Evolutionary conservation across 2,797 vertebrate species (phyloP).

Genomic region (Pseudomugil gertrudae): DNA sequence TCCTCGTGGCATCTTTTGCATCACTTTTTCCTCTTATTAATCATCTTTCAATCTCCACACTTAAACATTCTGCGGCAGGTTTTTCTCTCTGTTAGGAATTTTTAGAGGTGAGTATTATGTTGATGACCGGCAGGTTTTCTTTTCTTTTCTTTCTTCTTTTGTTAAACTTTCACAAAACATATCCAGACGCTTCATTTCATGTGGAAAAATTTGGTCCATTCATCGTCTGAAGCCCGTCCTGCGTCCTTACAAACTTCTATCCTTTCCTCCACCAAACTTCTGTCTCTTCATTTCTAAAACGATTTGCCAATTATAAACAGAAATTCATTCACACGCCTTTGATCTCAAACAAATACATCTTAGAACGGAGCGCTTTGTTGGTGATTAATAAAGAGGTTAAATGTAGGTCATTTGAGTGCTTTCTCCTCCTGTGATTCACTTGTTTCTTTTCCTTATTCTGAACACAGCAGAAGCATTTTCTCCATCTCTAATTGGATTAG

Average conservation of each 20-base stretch:
- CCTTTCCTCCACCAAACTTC: conserved; percentile 5
- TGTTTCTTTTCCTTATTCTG: conserved; percentile 26
- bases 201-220: not conserved
- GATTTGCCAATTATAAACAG: conserved; percentile 3
- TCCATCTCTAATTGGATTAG: conserved; percentile 48
- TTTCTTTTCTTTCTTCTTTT: not conserved
- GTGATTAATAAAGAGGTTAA: conserved; percentile 28
- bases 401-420: conserved; percentile 5
- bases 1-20: not conserved
- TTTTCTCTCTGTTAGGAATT: not conserved
- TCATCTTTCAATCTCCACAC: not conserved
- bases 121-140: not conserved
- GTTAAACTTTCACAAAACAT: not conserved
- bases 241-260: conserved; percentile 1
- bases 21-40: not conserved
- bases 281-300: conserved; percentile 8
- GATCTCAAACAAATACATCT: conserved; percentile 16
- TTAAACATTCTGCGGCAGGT: not conserved
- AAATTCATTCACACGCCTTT: not conserved
- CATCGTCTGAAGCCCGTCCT: conserved; percentile 4
- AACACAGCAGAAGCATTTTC: conserved; percentile 22
- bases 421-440: conserved; percentile 40
- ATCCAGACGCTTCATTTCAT: not conserved
- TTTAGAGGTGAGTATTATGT: not conserved
- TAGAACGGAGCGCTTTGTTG: conserved; percentile 17